These are phyloP conservation scores for Pterophyllum scalare DNA, from an alignment of 2,113 vertebrate genomes.

Conservation along the genomic window DNA sequence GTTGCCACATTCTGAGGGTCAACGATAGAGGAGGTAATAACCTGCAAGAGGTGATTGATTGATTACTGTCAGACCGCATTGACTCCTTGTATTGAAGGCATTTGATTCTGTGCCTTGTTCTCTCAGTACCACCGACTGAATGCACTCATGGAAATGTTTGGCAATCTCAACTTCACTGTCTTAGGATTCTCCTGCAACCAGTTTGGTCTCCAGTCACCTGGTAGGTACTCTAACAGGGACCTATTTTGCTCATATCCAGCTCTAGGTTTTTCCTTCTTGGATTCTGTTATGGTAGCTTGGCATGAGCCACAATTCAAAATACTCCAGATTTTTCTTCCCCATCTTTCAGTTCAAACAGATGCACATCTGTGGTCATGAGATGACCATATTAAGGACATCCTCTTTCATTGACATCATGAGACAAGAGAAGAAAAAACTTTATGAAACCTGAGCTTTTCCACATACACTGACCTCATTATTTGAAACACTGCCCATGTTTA, in stretches of 20 bases:
- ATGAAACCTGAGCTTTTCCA: not conserved
- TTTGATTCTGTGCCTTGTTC: conserved; percentile 20
- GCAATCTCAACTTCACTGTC: conserved; percentile 75
- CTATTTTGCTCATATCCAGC: not conserved
- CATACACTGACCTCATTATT: not conserved
- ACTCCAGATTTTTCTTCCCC: not conserved
- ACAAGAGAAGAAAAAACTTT: not conserved
- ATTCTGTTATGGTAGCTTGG: not conserved
- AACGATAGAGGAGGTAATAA: conserved; percentile 81
- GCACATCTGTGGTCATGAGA: not conserved
- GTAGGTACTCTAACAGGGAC: conserved; percentile 50
- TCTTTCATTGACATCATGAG: not conserved
- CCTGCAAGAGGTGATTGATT: conserved; percentile 12
- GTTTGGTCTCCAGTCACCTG: conserved; percentile 84
- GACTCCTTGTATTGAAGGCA: not conserved
- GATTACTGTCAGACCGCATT: conserved; percentile 8
- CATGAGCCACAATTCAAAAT: not conserved
- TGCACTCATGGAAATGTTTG: conserved; percentile 84
- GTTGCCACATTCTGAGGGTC: conserved; percentile 85
- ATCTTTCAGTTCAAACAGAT: not conserved
- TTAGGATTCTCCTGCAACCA: conserved; percentile 84
- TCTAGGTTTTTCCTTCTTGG: no score
- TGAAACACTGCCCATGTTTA: not conserved
- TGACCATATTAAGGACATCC: not conserved
- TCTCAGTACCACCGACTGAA: conserved; percentile 82